A percentile compares a stretch with the other conserved stretches of the same genome.
Conservation (phyloP, 2,888 invertebrate species). For the Ochropacha duplaris region DNA sequence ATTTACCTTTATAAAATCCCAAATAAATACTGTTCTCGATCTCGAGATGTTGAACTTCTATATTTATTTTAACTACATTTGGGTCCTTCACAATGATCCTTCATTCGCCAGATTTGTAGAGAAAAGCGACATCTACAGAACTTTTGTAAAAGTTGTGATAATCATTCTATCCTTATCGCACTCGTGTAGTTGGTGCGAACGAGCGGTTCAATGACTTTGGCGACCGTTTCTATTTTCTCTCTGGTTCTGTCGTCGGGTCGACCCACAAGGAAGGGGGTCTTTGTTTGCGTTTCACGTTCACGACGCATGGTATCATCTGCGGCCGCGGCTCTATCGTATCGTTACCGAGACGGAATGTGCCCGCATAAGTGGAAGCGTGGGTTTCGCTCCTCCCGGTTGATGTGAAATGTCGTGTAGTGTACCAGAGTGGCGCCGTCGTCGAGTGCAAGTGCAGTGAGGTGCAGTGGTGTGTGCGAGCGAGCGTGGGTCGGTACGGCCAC, state of each 20-base stretch:
- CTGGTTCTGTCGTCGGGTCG: constrained; percentile 78
- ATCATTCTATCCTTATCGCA: constrained; percentile 66
- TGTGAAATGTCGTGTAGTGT: constrained; percentile 77
- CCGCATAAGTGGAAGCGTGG: constrained; percentile 79
- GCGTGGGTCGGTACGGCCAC: constrained; percentile 77
- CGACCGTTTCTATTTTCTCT: constrained; percentile 83
- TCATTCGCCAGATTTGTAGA: background rate
- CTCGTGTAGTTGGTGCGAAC: constrained; percentile 57
- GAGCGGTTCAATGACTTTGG: constrained; percentile 82
- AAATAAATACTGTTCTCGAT: background rate
- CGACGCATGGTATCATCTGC: constrained; percentile 73
- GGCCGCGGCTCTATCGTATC: constrained; percentile 67
- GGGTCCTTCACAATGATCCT: constrained; percentile 51
- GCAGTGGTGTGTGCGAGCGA: constrained; percentile 74
- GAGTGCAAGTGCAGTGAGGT: constrained; percentile 81
- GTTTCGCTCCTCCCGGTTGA: constrained; percentile 76
- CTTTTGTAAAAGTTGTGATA: constrained; percentile 17
- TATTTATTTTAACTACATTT: constrained; percentile 16
- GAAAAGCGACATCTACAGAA: constrained; percentile 56
- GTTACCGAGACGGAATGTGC: constrained; percentile 79
- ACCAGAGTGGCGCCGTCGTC: constrained; percentile 76
- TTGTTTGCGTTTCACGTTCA: constrained; percentile 83
- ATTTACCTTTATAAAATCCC: too few relatives aligned
- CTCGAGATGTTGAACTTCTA: background rate
- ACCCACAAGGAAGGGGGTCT: constrained; percentile 74